Conservation (phyloP, 2,113 vertebrate genomes). For the Bucco capensis region DNA sequence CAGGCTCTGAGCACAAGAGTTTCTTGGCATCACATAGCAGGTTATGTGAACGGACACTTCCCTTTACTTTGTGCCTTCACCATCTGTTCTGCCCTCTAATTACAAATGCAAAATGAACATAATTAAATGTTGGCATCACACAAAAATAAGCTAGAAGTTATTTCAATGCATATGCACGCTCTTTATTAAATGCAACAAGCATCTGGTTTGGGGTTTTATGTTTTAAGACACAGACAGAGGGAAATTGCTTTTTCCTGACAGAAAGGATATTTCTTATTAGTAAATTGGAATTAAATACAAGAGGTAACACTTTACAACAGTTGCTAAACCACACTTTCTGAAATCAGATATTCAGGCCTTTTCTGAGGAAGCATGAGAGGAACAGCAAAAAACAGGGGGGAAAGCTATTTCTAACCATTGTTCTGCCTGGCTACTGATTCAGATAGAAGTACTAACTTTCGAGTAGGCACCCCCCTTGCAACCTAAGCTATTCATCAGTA, state of each 20-base stretch:
- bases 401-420: neutral
- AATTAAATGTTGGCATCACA: slow-evolving; percentile 70
- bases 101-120: slow-evolving; percentile 72
- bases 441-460: neutral
- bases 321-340: slow-evolving; percentile 9
- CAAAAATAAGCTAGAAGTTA: slow-evolving; percentile 63
- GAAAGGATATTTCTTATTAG: slow-evolving; percentile 55
- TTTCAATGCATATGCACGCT: slow-evolving; percentile 61
- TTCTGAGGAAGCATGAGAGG: neutral
- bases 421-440: neutral
- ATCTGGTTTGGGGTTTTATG: slow-evolving; percentile 69
- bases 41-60: slow-evolving; percentile 55
- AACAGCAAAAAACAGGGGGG: neutral
- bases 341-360: neutral
- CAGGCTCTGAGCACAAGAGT: neutral
- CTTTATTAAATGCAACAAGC: slow-evolving; percentile 71
- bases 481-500: neutral
- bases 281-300: slow-evolving; percentile 47
- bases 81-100: slow-evolving; percentile 71
- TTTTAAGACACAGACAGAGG: slow-evolving; percentile 60
- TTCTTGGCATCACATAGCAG: slow-evolving; percentile 21
- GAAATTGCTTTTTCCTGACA: slow-evolving; percentile 64
- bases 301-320: slow-evolving; percentile 14
- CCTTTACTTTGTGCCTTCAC: slow-evolving; percentile 27
- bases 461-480: neutral